phyloP scores from a whole-genome alignment of 2,888 invertebrate species.

The Villa cingulata region DNA sequence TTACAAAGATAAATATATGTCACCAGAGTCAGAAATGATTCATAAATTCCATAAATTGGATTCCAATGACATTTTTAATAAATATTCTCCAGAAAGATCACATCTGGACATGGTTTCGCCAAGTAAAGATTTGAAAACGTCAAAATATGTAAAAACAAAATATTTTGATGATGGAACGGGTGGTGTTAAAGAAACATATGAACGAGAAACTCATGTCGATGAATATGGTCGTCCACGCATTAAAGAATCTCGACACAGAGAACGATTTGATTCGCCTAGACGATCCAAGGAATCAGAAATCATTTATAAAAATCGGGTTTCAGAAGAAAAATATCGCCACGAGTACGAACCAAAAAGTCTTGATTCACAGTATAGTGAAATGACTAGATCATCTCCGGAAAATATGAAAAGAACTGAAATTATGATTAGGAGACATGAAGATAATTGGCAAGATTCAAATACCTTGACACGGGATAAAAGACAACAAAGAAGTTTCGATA shows the following conservation, averaged over 20 bases:
- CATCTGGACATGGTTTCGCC: conserved; percentile 23
- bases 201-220: conserved; percentile 36
- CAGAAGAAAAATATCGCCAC: conserved; percentile 24
- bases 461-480: conserved; percentile 40
- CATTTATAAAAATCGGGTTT: neutral
- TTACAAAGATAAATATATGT: conserved; percentile 25
- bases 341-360: conserved; percentile 55
- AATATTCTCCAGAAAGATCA: conserved; percentile 27
- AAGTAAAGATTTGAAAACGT: conserved; percentile 20
- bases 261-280: conserved; percentile 28
- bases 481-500: conserved; percentile 38
- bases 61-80: conserved; percentile 23
- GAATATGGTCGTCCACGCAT: conserved; percentile 32
- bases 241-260: conserved; percentile 35
- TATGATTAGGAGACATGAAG: conserved; percentile 28
- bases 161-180: conserved; percentile 37
- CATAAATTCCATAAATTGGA: conserved; percentile 25
- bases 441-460: conserved; percentile 46
- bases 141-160: conserved; percentile 30
- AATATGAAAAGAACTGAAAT: conserved; percentile 23
- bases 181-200: conserved; percentile 39
- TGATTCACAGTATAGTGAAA: conserved; percentile 47
- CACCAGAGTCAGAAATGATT: conserved; percentile 18
- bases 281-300: neutral
- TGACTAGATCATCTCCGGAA: conserved; percentile 44